Conservation (phyloP, 2,797 vertebrate genomes). For the Oryzias sinensis region DNA sequence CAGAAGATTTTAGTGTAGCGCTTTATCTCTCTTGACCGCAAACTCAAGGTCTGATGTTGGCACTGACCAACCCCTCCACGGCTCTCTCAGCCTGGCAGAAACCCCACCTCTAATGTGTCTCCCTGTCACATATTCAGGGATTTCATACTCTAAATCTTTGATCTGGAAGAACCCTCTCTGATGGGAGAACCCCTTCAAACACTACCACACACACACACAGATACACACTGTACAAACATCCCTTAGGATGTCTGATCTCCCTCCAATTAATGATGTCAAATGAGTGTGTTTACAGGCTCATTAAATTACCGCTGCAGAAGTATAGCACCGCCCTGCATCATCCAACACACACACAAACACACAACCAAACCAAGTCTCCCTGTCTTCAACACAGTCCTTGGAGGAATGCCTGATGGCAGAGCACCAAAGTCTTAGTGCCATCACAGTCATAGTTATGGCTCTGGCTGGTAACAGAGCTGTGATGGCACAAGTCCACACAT, state of each 20-base stretch:
- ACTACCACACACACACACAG: conserved; percentile 50
- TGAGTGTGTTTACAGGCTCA: conserved; percentile 86
- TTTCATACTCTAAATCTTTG: conserved; percentile 83
- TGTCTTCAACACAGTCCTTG: conserved; percentile 68
- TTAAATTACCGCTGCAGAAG: conserved; percentile 81
- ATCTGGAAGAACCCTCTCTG: conserved; percentile 82
- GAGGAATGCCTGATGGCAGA: conserved; percentile 73
- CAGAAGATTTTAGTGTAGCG: conserved; percentile 40
- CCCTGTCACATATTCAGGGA: conserved; percentile 84
- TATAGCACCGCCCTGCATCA: conserved; percentile 70
- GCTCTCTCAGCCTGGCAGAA: conserved; percentile 72
- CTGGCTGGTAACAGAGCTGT: conserved; percentile 49
- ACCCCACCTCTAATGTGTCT: conserved; percentile 79
- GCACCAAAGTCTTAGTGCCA: conserved; percentile 66
- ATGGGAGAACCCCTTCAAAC: conserved; percentile 75
- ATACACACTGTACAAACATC: conserved; percentile 22
- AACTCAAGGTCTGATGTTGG: conserved; percentile 67
- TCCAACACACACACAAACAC: conserved; percentile 37
- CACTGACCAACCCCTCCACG: conserved; percentile 66
- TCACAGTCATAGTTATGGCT: conserved; percentile 52
- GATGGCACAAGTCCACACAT: conserved; percentile 50
- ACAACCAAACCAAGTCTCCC: conserved; percentile 53
- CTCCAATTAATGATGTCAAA: conserved; percentile 86
- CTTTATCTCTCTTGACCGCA: conserved; percentile 49
- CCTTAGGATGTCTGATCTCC: conserved; percentile 80